Conservation (phyloP, 1,140 invertebrate species). For the Tetramorium simillimum region DNA sequence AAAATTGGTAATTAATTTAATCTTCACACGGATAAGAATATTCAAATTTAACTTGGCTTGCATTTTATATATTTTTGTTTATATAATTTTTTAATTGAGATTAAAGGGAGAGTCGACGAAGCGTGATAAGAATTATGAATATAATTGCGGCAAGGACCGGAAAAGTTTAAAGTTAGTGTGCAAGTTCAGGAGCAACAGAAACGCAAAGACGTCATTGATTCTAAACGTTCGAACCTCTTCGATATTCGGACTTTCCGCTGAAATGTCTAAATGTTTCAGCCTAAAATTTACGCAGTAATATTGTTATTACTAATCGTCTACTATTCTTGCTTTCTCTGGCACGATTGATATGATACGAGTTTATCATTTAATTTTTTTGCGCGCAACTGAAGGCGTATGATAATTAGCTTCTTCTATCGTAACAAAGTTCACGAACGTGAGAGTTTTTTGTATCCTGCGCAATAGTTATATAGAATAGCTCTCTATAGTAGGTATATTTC, state of each 20-base stretch:
- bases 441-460: neutral
- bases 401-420: slow-evolving; percentile 11
- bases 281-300: slow-evolving; percentile 7
- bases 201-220: neutral
- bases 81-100: neutral
- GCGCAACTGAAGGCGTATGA: neutral
- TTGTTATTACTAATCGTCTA: slow-evolving; percentile 9
- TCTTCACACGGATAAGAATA: neutral
- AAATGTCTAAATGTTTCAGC: slow-evolving; percentile 18
- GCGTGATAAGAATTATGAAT: neutral
- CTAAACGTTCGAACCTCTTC: neutral
- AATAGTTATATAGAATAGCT: neutral
- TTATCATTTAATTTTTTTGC: slow-evolving; percentile 43
- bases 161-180: neutral
- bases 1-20: neutral
- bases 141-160: neutral
- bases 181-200: neutral
- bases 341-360: slow-evolving; percentile 41
- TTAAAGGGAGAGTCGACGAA: neutral
- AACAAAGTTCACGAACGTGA: slow-evolving; percentile 15
- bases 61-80: neutral
- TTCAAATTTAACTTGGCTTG: neutral
- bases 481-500: neutral
- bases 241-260: slow-evolving; percentile 10
- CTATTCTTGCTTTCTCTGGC: slow-evolving; percentile 20